These are phyloP conservation scores for Gastrophryne carolinensis DNA, from an alignment of 2,797 vertebrate genomes.

Conservation along the genomic window DNA sequence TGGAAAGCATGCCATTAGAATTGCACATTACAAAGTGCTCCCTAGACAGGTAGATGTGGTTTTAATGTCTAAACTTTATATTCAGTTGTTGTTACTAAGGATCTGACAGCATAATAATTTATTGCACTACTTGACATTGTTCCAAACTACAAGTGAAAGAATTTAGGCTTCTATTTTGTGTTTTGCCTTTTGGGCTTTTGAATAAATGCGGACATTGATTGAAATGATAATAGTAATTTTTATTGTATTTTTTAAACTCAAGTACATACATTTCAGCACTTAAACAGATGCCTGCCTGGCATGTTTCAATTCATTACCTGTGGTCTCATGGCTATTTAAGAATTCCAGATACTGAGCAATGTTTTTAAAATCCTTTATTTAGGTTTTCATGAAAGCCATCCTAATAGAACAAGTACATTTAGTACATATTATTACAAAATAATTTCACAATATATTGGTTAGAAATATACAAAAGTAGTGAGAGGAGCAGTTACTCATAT, in stretches of 20 bases:
- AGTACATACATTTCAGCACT: background rate
- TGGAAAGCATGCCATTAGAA: background rate
- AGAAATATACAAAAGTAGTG: no score
- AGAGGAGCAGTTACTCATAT: no score
- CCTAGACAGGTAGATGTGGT: conserved; percentile 10
- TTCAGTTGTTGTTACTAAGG: conserved; percentile 39
- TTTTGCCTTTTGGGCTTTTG: conserved; percentile 7
- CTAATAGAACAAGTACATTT: no score
- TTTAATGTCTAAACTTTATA: conserved; percentile 41
- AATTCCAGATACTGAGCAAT: background rate
- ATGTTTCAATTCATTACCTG: background rate
- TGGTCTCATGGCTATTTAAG: background rate
- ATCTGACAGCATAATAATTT: conserved; percentile 43
- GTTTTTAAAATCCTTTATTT: background rate
- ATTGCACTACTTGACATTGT: conserved; percentile 16
- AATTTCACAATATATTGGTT: no score
- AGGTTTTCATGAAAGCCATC: background rate
- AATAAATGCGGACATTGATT: conserved; percentile 5
- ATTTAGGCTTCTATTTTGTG: background rate
- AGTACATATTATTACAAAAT: no score
- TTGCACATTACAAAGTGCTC: conserved; percentile 16
- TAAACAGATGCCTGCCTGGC: background rate
- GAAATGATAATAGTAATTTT: conserved; percentile 25
- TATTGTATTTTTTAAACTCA: background rate
- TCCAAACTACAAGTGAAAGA: conserved; percentile 11